Evolutionary conservation across 2,797 vertebrate species (phyloP), one percentile per base, ranked within the genome.

Genomic region (Channa striata): DNA sequence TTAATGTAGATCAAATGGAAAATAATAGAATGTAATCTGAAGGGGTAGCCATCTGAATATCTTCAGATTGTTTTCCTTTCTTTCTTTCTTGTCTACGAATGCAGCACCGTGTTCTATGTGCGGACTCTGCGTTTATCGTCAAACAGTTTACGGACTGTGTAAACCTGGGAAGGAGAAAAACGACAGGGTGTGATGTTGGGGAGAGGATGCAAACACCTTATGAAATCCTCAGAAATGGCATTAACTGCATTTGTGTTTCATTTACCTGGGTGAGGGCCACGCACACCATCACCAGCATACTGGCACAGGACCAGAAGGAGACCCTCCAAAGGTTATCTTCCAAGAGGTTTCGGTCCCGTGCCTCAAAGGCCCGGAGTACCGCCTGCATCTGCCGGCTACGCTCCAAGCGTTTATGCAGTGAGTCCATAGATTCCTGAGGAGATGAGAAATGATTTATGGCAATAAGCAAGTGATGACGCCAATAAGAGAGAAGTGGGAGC

Each of bases 221-320:
- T 13, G n/a, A 68, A 44, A 19, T 16, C 11, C 8, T 44, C 10
- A 19, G 4, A 49, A 52, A 33, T 7, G 5, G 5, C 16, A 33
- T 20, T 11, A 36, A 16, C 40, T n/a, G 2, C 17, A 47, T 33
- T 17, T 14, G 33, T 9, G 11, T 36, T 54, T 2, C 12, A 5
- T 25, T 61, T 82, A 97, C 96, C 92, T 98, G 97, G 1, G 95
- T 94, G 5, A 96, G 52, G 0, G 96, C 95, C 78, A 97, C 97
- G 3, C 94, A 68, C 62, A 97, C 76, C 94, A 98, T 92, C 78
- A 95, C 94, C n/a, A 93, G 88, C 74, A 97, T 63, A 0, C 94
- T 95, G 43, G 94, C 86, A 0, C 94, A 96, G 0, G 96, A 98
- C 96, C 96, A 97, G 88, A 97, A 97, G 6, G 95, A 96, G 30